Evolutionary conservation across 1,140 invertebrate species (phyloP).

Genomic region (Parasteatoda tepidariorum): DNA sequence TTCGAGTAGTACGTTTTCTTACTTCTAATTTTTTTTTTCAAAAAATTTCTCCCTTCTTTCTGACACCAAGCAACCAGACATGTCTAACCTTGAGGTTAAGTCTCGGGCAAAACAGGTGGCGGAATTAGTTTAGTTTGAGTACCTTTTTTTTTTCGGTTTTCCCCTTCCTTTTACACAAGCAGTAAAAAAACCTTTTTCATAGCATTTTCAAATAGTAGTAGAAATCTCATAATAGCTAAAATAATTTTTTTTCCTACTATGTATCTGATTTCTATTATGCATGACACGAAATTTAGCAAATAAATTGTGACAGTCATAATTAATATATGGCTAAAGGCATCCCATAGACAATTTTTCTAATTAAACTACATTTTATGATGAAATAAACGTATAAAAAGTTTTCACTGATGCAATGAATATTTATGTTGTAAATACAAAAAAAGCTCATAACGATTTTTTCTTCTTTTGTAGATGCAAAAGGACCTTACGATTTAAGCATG

Average conservation of each 20-base stretch:
- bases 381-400: too few relatives aligned
- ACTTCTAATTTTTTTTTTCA: too few relatives aligned
- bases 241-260: background rate
- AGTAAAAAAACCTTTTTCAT: too few relatives aligned
- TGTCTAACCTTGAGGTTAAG: slow-evolving; percentile 25
- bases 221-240: background rate
- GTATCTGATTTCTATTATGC: background rate
- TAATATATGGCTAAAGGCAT: too few relatives aligned
- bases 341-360: too few relatives aligned
- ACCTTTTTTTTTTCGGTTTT: background rate
- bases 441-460: background rate
- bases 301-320: too few relatives aligned
- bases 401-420: too few relatives aligned
- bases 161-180: background rate
- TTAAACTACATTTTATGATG: too few relatives aligned
- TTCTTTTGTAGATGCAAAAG: slow-evolving; percentile 51
- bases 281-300: too few relatives aligned
- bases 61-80: background rate
- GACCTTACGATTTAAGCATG: slow-evolving; percentile 62
- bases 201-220: background rate
- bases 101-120: slow-evolving; percentile 18
- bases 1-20: background rate
- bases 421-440: too few relatives aligned
- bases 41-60: background rate
- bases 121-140: background rate